A percentile compares a stretch with the other conserved stretches of the same genome.
Evolutionary conservation across 2,888 invertebrate genomes (phyloP).

Genomic region (Phaonia tiefii): DNA sequence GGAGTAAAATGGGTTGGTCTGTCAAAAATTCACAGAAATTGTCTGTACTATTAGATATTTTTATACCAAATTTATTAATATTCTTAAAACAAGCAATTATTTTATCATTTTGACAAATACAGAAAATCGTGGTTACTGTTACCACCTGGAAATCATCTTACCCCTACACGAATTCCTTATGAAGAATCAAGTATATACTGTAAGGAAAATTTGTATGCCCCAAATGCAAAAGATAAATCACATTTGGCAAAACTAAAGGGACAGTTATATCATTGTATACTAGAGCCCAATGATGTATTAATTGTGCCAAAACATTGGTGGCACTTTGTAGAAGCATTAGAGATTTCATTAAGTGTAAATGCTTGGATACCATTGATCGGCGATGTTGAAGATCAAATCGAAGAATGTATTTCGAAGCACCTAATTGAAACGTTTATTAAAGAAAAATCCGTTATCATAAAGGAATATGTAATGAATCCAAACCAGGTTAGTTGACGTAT

Average conservation of each 20-base stretch:
- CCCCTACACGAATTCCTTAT: constrained; percentile 93
- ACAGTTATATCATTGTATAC: constrained; percentile 82
- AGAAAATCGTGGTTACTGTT: constrained; percentile 96
- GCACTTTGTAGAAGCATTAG: constrained; percentile 96
- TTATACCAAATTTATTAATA: no score
- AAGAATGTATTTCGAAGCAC: constrained; percentile 86
- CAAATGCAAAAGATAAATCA: constrained; percentile 74
- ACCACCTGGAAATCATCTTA: constrained; percentile 87
- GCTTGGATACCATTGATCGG: constrained; percentile 86
- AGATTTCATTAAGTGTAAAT: constrained; percentile 85
- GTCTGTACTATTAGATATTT: no score
- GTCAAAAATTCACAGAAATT: no score
- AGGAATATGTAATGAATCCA: constrained; percentile 84
- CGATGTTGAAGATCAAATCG: constrained; percentile 76
- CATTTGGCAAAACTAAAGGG: constrained; percentile 63
- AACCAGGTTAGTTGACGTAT: constrained; percentile 82
- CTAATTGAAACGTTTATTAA: constrained; percentile 84
- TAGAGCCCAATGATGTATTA: constrained; percentile 92
- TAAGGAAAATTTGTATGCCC: constrained; percentile 89
- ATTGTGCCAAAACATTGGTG: constrained; percentile 97
- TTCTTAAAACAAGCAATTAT: no score
- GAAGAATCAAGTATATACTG: constrained; percentile 98
- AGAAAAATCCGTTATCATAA: constrained; percentile 81
- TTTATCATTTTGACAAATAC: constrained; percentile 52
- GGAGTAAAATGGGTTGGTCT: no score